A percentile compares a stretch with the other conserved stretches of the same genome.
phyloP scores from a whole-genome alignment of 2,888 invertebrate species.

The Hypercompe scribonia region DNA sequence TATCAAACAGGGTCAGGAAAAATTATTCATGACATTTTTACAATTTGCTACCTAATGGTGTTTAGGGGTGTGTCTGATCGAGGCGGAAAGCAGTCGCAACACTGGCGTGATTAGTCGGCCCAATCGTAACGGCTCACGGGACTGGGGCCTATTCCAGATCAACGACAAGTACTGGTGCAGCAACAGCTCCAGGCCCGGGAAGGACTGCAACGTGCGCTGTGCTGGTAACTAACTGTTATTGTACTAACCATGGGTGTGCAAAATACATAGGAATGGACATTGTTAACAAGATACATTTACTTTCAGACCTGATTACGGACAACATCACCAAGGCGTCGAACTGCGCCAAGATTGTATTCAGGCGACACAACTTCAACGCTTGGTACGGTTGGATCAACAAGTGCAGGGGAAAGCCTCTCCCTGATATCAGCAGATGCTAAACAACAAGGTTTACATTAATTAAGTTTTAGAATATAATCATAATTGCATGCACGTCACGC shows the following conservation, averaged over 20 bases:
- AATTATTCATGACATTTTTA: no score
- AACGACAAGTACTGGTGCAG: conserved; percentile 75
- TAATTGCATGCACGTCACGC: neutral
- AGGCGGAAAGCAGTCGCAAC: conserved; percentile 74
- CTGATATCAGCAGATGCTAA: conserved; percentile 60
- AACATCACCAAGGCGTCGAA: conserved; percentile 68
- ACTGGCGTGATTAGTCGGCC: conserved; percentile 72
- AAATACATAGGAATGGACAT: neutral
- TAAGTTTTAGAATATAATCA: neutral
- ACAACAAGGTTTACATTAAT: neutral
- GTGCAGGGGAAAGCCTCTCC: conserved; percentile 56
- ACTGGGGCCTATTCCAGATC: conserved; percentile 73
- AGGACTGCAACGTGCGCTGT: conserved; percentile 74
- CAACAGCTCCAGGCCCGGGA: conserved; percentile 60
- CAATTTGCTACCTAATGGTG: neutral
- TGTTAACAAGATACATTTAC: neutral
- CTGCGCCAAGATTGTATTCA: conserved; percentile 70
- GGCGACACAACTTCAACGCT: conserved; percentile 60
- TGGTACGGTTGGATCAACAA: conserved; percentile 69
- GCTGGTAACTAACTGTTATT: conserved; percentile 35
- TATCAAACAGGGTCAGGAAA: no score
- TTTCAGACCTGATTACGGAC: conserved; percentile 64
- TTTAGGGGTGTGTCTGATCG: conserved; percentile 11
- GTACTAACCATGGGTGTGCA: neutral
- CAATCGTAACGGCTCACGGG: conserved; percentile 79